Evolutionary conservation across 2,113 vertebrate species (phyloP).

Genomic region (Emydura subglobosa): DNA sequence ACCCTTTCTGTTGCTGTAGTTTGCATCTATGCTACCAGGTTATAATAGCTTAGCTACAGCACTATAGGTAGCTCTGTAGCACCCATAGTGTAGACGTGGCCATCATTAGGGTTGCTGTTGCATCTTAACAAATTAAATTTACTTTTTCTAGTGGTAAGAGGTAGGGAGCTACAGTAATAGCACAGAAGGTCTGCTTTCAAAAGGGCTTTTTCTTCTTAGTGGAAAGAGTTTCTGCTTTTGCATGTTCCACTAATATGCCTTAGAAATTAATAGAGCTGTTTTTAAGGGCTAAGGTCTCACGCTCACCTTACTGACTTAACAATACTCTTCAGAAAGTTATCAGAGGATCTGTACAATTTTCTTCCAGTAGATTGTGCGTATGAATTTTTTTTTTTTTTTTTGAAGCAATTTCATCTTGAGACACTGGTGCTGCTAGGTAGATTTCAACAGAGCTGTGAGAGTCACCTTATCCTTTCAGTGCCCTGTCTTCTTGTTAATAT

Average conservation of each 20-base stretch:
- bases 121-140: background rate
- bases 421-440: conserved; percentile 30
- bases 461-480: conserved; percentile 1
- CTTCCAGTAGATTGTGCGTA: background rate
- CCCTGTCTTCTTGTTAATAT: conserved; percentile 13
- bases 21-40: background rate
- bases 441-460: background rate
- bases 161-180: background rate
- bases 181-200: background rate
- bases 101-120: background rate
- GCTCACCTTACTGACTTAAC: background rate
- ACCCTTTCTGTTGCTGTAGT: background rate
- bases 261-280: background rate
- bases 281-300: background rate
- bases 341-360: background rate
- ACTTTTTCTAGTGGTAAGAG: background rate
- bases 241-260: background rate
- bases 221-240: background rate
- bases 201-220: background rate
- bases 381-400: background rate
- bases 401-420: conserved; percentile 39
- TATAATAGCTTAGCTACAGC: background rate
- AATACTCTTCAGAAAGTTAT: background rate
- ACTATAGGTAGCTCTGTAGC: background rate
- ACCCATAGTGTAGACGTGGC: background rate